phyloP scores from a whole-genome alignment of 2,797 vertebrate genomes.

The Anabas testudineus region DNA sequence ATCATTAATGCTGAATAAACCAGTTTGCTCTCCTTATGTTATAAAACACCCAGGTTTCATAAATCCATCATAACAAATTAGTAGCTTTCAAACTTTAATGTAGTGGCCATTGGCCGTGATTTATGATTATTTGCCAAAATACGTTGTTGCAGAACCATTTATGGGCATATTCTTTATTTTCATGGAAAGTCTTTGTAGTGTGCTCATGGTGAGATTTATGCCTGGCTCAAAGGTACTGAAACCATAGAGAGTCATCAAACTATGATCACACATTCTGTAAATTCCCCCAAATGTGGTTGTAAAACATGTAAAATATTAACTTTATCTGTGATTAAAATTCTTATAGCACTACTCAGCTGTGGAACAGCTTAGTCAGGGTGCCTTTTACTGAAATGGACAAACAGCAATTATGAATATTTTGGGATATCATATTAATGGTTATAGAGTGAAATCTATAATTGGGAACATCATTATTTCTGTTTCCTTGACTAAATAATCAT shows the following conservation, averaged over 20 bases:
- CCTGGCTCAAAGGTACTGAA: constrained; percentile 42
- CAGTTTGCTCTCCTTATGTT: not conserved
- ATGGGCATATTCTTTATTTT: constrained; percentile 60
- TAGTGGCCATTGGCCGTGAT: constrained; percentile 32
- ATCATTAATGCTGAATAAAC: constrained; percentile 21
- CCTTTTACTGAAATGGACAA: constrained; percentile 3
- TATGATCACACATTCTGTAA: constrained; percentile 51
- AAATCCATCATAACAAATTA: constrained; percentile 48
- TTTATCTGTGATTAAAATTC: constrained; percentile 39
- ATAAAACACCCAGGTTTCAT: constrained; percentile 32
- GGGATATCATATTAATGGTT: constrained; percentile 4
- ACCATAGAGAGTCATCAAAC: constrained; percentile 55
- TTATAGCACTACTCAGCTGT: constrained; percentile 13
- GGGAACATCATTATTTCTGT: not conserved
- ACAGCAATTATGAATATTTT: constrained; percentile 22
- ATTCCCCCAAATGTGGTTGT: constrained; percentile 16
- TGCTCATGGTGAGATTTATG: constrained; percentile 67
- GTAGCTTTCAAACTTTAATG: constrained; percentile 35
- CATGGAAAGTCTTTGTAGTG: constrained; percentile 40
- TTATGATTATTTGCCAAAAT: constrained; percentile 62
- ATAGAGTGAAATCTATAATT: constrained; percentile 13
- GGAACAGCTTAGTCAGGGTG: not conserved
- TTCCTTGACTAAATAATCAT: not conserved
- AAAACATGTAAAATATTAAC: constrained; percentile 42
- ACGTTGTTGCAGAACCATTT: constrained; percentile 62